A percentile compares a stretch with the other conserved stretches of the same genome.
These are phyloP conservation scores for Drosophila pachea DNA, from an alignment of 1,140 invertebrate species.

Conservation along the genomic window DNA sequence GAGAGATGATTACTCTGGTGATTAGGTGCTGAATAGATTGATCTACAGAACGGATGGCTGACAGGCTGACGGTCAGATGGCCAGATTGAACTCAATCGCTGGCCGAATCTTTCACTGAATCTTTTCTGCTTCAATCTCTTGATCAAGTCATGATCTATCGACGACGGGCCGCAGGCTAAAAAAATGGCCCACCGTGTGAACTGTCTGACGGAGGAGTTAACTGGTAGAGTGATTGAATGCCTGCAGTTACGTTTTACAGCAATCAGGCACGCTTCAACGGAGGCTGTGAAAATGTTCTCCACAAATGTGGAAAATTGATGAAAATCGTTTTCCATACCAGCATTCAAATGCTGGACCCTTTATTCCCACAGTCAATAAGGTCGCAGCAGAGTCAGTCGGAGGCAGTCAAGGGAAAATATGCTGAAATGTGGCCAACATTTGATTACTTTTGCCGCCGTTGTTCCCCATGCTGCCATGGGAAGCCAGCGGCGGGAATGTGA, in stretches of 20 bases:
- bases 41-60: too few species aligned
- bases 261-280: background rate
- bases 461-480: constrained; percentile 1
- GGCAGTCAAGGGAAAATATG: constrained; percentile 28
- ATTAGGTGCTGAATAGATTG: too few species aligned
- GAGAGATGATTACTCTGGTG: too few species aligned
- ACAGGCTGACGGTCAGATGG: too few species aligned
- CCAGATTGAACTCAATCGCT: too few species aligned
- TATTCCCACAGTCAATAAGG: constrained; percentile 34
- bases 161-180: too few species aligned
- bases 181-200: too few species aligned
- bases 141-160: too few species aligned
- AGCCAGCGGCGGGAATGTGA: background rate
- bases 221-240: background rate
- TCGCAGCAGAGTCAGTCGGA: constrained; percentile 16
- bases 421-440: constrained; percentile 64
- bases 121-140: too few species aligned
- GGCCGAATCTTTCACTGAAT: too few species aligned
- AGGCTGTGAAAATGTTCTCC: background rate
- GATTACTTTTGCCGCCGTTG: constrained; percentile 52
- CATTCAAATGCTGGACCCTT: constrained; percentile 8
- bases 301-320: background rate
- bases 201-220: too few species aligned
- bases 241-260: background rate
- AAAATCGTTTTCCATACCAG: background rate